Evolutionary conservation across 2,113 vertebrate species (phyloP).

Genomic region (Pituophis catenifer): DNA sequence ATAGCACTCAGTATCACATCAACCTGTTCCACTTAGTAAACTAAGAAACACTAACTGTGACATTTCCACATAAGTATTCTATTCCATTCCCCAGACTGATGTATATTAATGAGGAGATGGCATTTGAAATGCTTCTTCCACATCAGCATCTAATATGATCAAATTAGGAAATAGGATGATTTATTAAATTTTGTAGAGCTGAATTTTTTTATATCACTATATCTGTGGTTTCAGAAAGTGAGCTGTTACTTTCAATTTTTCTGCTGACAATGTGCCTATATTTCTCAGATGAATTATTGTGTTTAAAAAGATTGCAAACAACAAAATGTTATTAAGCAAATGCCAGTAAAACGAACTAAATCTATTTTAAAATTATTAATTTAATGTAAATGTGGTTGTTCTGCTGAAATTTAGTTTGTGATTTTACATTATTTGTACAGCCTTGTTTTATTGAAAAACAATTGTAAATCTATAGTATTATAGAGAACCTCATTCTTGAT

Average conservation of each 20-base stretch:
- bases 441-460: slow-evolving; percentile 76
- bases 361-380: slow-evolving; percentile 81
- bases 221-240: slow-evolving; percentile 76
- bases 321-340: slow-evolving; percentile 86
- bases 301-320: slow-evolving; percentile 80
- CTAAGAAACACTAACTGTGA: slow-evolving; percentile 82
- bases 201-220: slow-evolving; percentile 76
- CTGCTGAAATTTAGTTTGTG: slow-evolving; percentile 81
- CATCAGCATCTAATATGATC: slow-evolving; percentile 88
- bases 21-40: slow-evolving; percentile 91
- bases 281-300: slow-evolving; percentile 77
- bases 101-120: slow-evolving; percentile 87
- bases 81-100: slow-evolving; percentile 83
- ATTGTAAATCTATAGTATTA: slow-evolving; percentile 75
- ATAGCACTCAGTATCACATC: slow-evolving; percentile 83
- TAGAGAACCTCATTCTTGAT: slow-evolving; percentile 63
- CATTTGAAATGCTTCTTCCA: slow-evolving; percentile 82
- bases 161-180: slow-evolving; percentile 87
- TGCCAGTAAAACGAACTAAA: slow-evolving; percentile 85
- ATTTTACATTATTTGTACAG: slow-evolving; percentile 81
- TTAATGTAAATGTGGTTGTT: slow-evolving; percentile 83
- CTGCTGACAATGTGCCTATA: slow-evolving; percentile 67
- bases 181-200: slow-evolving; percentile 80
- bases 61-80: slow-evolving; percentile 81
- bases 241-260: slow-evolving; percentile 85